A percentile compares a stretch with the other conserved stretches of the same genome.
Conservation (phyloP, 2,888 invertebrate species). For the Cremastobaeus sp. region DNA sequence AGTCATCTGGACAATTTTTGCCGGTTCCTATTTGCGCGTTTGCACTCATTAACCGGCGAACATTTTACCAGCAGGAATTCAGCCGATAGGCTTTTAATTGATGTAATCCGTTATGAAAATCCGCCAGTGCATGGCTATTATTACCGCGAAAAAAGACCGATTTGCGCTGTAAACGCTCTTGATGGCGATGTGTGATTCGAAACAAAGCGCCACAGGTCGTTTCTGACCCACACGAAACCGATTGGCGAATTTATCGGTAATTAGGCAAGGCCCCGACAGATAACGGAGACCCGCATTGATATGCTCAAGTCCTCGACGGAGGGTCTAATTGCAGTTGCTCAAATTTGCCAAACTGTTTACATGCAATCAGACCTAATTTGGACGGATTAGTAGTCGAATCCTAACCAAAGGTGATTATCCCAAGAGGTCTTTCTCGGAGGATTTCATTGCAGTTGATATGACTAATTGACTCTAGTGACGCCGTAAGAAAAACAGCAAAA, state of each 20-base stretch:
- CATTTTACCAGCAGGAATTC: constrained; percentile 8
- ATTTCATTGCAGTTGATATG: constrained; percentile 25
- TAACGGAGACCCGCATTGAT: neutral
- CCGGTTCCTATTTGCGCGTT: constrained; percentile 36
- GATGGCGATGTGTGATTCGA: no score
- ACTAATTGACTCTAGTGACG: constrained; percentile 25
- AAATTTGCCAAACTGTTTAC: constrained; percentile 47
- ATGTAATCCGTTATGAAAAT: no score
- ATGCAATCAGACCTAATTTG: constrained; percentile 51
- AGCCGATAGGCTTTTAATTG: constrained; percentile 36
- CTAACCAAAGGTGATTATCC: constrained; percentile 36
- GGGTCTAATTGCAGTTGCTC: constrained; percentile 33
- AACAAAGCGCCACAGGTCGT: no score
- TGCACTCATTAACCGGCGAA: constrained; percentile 31
- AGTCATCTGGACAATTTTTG: constrained; percentile 58
- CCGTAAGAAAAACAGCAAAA: constrained; percentile 9
- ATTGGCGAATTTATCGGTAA: constrained; percentile 11
- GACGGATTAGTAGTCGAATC: constrained; percentile 42
- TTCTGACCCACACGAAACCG: constrained; percentile 13
- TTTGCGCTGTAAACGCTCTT: no score
- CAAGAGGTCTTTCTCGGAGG: constrained; percentile 19
- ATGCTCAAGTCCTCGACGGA: neutral
- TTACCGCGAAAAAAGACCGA: no score
- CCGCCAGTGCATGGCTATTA: no score
- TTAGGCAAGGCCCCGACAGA: constrained; percentile 13